phyloP scores from a whole-genome alignment of 2,113 vertebrate genomes.

The Antechinus flavipes region DNA sequence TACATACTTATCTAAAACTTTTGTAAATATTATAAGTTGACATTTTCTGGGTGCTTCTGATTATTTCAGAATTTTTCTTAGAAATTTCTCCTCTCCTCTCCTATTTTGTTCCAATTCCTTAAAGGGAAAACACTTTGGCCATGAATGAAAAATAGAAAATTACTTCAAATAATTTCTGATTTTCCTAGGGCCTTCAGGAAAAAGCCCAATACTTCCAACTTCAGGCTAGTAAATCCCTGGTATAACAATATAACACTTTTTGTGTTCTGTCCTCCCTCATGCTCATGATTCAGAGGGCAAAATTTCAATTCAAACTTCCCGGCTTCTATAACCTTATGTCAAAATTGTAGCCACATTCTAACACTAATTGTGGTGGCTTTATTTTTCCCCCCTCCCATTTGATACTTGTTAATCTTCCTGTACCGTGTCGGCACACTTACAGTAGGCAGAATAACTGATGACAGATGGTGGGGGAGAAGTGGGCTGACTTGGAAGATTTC shows the following conservation, averaged over 20 bases:
- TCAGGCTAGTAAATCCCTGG: neutral
- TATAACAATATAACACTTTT: neutral
- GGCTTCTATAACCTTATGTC: constrained; percentile 75
- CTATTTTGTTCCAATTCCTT: neutral
- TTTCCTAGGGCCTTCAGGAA: neutral
- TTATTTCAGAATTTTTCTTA: constrained; percentile 42
- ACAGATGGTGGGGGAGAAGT: constrained; percentile 84
- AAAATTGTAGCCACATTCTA: constrained; percentile 57
- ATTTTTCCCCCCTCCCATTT: constrained; percentile 80
- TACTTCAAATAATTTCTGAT: neutral
- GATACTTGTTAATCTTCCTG: constrained; percentile 79
- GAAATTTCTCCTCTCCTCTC: constrained; percentile 10
- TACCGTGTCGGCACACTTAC: constrained; percentile 77
- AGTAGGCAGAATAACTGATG: constrained; percentile 81
- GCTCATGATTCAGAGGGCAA: constrained; percentile 56
- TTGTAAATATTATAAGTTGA: constrained; percentile 11
- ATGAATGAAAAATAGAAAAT: neutral
- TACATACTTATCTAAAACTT: constrained; percentile 23
- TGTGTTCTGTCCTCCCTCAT: neutral
- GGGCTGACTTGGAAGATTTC: constrained; percentile 81
- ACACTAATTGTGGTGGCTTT: constrained; percentile 67
- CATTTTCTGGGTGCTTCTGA: constrained; percentile 17
- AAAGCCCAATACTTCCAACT: neutral
- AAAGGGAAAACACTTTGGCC: constrained; percentile 17
- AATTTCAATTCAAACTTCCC: constrained; percentile 80